These are phyloP conservation scores for Pemphredon lugubris DNA, from an alignment of 2,888 invertebrate species.

Conservation along the genomic window DNA sequence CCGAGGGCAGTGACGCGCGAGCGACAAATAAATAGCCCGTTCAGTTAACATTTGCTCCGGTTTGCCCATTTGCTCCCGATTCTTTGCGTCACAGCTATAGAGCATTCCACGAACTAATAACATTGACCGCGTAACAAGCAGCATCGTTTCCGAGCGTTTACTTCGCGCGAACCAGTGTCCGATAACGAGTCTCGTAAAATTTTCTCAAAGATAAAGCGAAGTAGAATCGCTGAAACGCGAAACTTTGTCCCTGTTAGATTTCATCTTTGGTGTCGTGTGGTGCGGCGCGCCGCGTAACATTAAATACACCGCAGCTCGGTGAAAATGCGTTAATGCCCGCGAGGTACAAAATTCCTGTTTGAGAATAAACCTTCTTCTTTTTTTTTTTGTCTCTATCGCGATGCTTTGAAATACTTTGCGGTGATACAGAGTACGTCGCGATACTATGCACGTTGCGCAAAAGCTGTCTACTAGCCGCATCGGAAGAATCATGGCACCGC, in stretches of 20 bases:
- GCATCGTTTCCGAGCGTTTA: constrained; percentile 49
- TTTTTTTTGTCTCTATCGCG: no score
- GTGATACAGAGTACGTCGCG: constrained; percentile 22
- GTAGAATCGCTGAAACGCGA: background rate
- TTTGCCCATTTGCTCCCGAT: constrained; percentile 48
- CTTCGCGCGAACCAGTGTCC: constrained; percentile 22
- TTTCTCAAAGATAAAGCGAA: constrained; percentile 8
- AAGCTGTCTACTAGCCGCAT: constrained; percentile 60
- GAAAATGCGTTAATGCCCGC: background rate
- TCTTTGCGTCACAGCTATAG: constrained; percentile 54
- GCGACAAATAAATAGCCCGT: constrained; percentile 47
- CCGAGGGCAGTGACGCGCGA: constrained; percentile 25
- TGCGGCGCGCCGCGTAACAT: background rate
- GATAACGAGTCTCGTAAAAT: constrained; percentile 45
- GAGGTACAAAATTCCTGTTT: background rate
- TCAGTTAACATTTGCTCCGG: constrained; percentile 63
- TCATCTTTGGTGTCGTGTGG: no score
- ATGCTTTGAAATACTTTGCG: constrained; percentile 6
- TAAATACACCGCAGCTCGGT: no score
- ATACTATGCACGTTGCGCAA: constrained; percentile 28
- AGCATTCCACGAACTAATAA: constrained; percentile 61
- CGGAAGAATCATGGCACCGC: constrained; percentile 70
- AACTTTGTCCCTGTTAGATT: background rate
- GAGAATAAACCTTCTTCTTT: no score
- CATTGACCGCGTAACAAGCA: constrained; percentile 54